Evolutionary conservation across 2,797 vertebrate genomes (phyloP).

Genomic region (Lerista edwardsae): DNA sequence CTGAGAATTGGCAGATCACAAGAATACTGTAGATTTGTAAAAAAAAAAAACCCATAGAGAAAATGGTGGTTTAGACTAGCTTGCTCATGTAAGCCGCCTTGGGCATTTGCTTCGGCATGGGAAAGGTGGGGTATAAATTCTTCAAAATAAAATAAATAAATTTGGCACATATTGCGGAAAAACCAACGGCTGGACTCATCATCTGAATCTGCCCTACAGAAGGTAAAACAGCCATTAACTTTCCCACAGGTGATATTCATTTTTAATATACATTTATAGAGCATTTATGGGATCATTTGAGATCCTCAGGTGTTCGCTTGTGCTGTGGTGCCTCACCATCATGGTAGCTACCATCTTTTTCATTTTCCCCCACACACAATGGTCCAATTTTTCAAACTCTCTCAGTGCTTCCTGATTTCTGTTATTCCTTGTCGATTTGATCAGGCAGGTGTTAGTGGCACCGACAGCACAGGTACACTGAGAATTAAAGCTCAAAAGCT

Average conservation of each 20-base stretch:
- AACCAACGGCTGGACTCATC: not conserved
- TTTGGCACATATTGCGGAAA: not conserved
- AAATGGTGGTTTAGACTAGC: too few species aligned
- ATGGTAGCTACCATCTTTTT: not conserved
- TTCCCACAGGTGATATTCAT: not conserved
- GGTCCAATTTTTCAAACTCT: not conserved
- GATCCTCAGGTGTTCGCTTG: not conserved
- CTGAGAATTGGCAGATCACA: too few species aligned
- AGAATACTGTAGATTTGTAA: too few species aligned
- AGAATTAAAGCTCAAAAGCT: slow-evolving; percentile 31
- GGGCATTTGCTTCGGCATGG: too few species aligned
- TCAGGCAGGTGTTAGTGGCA: not conserved
- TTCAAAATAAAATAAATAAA: too few species aligned
- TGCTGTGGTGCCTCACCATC: not conserved
- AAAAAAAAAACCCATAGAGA: too few species aligned
- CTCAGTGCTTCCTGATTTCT: slow-evolving; percentile 6
- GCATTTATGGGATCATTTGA: not conserved
- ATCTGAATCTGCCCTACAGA: not conserved
- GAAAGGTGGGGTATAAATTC: too few species aligned
- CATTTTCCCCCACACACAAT: not conserved
- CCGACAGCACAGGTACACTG: not conserved
- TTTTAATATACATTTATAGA: slow-evolving; percentile 7
- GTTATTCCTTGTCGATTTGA: slow-evolving; percentile 24
- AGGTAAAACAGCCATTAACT: not conserved
- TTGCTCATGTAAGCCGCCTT: too few species aligned